Evolutionary conservation across 2,113 vertebrate genomes (phyloP).

Genomic region (Cyprinodon brontotheroides): DNA sequence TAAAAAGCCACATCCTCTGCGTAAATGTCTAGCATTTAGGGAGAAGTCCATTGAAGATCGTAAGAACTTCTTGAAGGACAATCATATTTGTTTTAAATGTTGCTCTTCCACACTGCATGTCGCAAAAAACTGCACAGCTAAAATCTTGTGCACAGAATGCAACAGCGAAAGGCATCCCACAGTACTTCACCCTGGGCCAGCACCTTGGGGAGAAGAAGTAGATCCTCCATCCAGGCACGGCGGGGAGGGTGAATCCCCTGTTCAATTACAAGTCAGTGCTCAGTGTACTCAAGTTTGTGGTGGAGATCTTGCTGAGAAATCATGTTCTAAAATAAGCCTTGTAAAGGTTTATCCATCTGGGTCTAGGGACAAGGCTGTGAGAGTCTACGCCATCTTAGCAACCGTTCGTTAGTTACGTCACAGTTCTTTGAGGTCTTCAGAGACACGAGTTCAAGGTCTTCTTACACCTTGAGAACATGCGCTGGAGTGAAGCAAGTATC

Average conservation of each 20-base stretch:
- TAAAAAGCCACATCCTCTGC: too few relatives aligned
- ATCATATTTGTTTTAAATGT: not conserved
- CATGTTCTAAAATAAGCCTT: conserved; percentile 53
- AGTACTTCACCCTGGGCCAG: not conserved
- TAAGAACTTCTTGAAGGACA: not conserved
- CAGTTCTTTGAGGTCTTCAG: not conserved
- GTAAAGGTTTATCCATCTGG: conserved; percentile 23
- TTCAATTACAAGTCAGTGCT: not conserved
- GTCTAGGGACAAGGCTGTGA: conserved; percentile 3
- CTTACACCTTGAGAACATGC: conserved; percentile 4
- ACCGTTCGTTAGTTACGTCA: not conserved
- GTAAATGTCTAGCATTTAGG: too few relatives aligned
- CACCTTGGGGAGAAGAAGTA: not conserved
- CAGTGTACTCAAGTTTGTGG: conserved; percentile 46
- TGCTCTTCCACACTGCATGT: not conserved
- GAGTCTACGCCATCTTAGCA: conserved; percentile 25
- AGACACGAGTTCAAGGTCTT: not conserved
- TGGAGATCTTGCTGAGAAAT: not conserved
- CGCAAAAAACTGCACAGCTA: not conserved
- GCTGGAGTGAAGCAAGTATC: not conserved
- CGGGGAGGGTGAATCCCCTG: conserved; percentile 1
- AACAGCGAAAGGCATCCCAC: not conserved
- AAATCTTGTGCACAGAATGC: not conserved
- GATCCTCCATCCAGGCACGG: not conserved
- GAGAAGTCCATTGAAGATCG: not conserved